A percentile compares a stretch with the other conserved stretches of the same genome.
Conservation (phyloP, 2,888 invertebrate genomes). For the Ellobium chinense region DNA sequence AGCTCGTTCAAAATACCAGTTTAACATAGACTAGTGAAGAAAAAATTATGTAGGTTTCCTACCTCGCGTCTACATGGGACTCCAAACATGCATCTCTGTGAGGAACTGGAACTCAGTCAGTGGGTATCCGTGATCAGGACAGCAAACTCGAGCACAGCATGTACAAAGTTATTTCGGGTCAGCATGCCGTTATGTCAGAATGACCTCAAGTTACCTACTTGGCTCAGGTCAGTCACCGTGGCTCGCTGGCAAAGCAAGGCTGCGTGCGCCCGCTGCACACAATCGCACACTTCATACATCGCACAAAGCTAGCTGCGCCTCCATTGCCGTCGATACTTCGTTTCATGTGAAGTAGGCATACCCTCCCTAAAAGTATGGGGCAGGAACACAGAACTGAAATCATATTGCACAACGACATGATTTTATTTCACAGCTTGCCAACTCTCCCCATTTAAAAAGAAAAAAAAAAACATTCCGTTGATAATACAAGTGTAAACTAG, state of each 20-base stretch:
- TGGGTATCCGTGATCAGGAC: slow-evolving; percentile 20
- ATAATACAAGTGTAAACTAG: slow-evolving; percentile 18
- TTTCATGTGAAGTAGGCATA: not conserved
- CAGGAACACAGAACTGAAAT: not conserved
- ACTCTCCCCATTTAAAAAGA: not conserved
- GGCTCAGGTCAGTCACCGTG: slow-evolving; percentile 53
- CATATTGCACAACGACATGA: not conserved
- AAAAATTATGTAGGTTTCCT: not conserved
- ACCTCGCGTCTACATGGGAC: slow-evolving; percentile 14
- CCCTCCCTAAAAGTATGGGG: too few species aligned
- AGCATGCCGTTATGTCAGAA: slow-evolving; percentile 53
- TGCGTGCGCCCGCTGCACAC: slow-evolving; percentile 27
- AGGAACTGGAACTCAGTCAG: slow-evolving; percentile 1
- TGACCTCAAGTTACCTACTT: slow-evolving; percentile 55
- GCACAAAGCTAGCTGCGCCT: slow-evolving; percentile 24
- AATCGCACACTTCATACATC: not conserved
- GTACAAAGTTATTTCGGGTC: slow-evolving; percentile 51
- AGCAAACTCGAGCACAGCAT: slow-evolving; percentile 27
- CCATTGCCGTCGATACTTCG: not conserved
- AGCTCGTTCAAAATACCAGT: not conserved
- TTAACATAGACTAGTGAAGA: not conserved
- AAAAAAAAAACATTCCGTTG: not conserved
- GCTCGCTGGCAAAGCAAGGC: slow-evolving; percentile 44
- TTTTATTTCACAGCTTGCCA: not conserved
- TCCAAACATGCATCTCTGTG: not conserved